Percentiles rank a stretch among this genome's conserved stretches.
Evolutionary conservation across 2,797 vertebrate genomes (phyloP).

Genomic region (Sebastes hubbsi): DNA sequence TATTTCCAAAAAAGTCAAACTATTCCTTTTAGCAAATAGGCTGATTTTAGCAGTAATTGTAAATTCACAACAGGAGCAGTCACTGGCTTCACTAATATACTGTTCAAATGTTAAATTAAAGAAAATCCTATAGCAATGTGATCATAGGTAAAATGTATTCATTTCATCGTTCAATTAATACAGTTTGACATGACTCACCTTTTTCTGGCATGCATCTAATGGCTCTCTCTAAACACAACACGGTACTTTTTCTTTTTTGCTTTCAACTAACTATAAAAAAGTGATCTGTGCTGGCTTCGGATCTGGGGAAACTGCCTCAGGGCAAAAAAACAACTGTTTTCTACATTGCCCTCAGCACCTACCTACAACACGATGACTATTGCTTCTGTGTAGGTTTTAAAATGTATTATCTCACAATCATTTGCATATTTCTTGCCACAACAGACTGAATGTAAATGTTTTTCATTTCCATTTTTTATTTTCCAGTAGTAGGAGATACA

Average conservation of each 20-base stretch:
- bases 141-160: neutral
- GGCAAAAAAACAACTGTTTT: slow-evolving; percentile 28
- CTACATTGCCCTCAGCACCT: neutral
- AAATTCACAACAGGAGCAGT: neutral
- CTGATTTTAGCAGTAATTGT: neutral
- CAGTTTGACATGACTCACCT: neutral
- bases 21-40: neutral
- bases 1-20: neutral
- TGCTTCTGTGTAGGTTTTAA: slow-evolving; percentile 25
- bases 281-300: slow-evolving; percentile 12
- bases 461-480: neutral
- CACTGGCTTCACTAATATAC: neutral
- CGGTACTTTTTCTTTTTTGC: slow-evolving; percentile 1
- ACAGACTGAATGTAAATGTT: neutral
- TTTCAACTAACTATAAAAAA: slow-evolving; percentile 5
- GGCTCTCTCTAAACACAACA: slow-evolving; percentile 14
- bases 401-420: neutral
- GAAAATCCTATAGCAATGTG: neutral
- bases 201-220: neutral
- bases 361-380: slow-evolving; percentile 15
- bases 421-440: slow-evolving; percentile 1
- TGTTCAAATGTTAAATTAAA: neutral
- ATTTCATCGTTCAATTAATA: neutral
- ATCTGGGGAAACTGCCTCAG: slow-evolving; percentile 32
- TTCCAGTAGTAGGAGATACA: neutral